These are phyloP conservation scores for Philaethria dido DNA, from an alignment of 2,888 invertebrate genomes.

Conservation along the genomic window DNA sequence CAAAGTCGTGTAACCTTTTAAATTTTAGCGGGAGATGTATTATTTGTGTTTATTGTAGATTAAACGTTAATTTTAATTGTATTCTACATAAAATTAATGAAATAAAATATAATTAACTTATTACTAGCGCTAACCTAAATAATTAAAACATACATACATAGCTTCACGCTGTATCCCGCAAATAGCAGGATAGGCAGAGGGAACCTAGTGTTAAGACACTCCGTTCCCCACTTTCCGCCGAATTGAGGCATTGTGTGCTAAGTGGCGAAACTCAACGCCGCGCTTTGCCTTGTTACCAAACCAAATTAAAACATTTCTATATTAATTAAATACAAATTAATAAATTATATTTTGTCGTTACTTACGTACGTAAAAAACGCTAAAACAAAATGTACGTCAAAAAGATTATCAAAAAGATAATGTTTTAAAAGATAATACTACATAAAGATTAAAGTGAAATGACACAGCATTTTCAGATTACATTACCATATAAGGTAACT, in stretches of 20 bases:
- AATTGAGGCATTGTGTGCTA: too few relatives aligned
- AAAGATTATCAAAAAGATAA: not conserved
- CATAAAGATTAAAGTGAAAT: not conserved
- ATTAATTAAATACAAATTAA: not conserved
- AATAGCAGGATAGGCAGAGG: too few relatives aligned
- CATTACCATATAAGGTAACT: conserved; percentile 22
- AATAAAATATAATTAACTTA: not conserved
- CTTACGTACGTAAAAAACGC: too few relatives aligned
- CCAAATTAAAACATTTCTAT: too few relatives aligned
- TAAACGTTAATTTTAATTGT: not conserved
- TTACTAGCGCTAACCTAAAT: not conserved
- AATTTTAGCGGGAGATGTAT: conserved; percentile 56
- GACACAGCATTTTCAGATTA: not conserved
- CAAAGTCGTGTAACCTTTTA: conserved; percentile 52
- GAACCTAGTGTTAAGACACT: too few relatives aligned
- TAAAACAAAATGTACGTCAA: not conserved
- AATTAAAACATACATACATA: not conserved
- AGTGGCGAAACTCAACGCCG: too few relatives aligned
- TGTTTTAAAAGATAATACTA: not conserved
- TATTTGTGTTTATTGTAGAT: not conserved
- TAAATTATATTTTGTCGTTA: not conserved
- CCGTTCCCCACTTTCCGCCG: too few relatives aligned
- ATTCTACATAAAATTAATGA: not conserved
- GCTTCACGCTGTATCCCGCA: too few relatives aligned
- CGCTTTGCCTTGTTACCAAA: too few relatives aligned